A percentile compares a stretch with the other conserved stretches of the same genome.
Conservation (phyloP, 2,113 vertebrate genomes). For the Pseudopipra pipra region DNA sequence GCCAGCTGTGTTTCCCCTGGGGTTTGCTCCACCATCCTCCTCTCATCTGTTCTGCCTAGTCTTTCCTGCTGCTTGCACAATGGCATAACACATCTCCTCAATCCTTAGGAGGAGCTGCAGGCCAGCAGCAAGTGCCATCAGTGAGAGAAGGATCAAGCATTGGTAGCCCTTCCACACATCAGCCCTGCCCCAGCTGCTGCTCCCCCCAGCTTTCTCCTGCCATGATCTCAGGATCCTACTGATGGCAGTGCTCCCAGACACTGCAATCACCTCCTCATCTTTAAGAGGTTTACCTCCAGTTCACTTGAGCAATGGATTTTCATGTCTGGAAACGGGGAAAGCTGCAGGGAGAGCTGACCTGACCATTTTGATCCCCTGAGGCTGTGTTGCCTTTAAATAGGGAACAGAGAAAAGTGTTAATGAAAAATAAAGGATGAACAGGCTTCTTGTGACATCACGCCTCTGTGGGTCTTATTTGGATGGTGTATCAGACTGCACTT, state of each 20-base stretch:
- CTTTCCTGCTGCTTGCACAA: not conserved
- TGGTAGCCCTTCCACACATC: rapidly evolving
- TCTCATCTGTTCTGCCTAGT: not conserved
- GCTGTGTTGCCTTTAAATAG: not conserved
- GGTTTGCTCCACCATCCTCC: not conserved
- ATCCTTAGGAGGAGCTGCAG: not conserved
- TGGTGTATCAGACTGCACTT: not conserved
- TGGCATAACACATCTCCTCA: not conserved
- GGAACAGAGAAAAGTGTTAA: not conserved
- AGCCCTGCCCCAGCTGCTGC: rapidly evolving
- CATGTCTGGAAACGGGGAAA: not conserved
- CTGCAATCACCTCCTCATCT: rapidly evolving
- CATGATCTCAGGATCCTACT: rapidly evolving
- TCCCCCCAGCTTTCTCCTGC: not conserved
- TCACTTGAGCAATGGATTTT: not conserved
- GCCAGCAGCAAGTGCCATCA: not conserved
- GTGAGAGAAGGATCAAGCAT: not conserved
- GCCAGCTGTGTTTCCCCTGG: not conserved
- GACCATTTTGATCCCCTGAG: not conserved
- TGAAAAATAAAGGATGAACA: not conserved
- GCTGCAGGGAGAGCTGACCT: not conserved
- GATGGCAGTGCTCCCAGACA: not conserved
- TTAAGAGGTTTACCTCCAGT: not conserved
- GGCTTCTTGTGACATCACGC: not conserved
- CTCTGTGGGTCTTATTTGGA: not conserved